A percentile compares a stretch with the other conserved stretches of the same genome.
Evolutionary conservation across 2,797 vertebrate species (phyloP).

Genomic region (Threskiornis aethiopicus): DNA sequence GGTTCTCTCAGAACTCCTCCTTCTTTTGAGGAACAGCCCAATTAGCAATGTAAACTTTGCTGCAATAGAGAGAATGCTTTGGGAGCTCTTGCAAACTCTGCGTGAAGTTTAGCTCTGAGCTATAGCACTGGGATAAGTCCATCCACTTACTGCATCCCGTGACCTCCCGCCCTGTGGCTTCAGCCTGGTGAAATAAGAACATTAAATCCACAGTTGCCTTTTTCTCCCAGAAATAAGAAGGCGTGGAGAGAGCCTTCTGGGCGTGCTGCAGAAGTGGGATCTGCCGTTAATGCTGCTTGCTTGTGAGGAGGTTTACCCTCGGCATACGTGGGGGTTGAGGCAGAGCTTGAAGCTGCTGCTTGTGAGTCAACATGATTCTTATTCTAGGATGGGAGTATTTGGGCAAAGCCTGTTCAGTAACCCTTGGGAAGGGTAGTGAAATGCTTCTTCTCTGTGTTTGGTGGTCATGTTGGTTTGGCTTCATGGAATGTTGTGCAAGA

Average conservation of each 20-base stretch:
- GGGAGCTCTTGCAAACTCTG: neutral
- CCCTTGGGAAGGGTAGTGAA: neutral
- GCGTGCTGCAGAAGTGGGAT: neutral
- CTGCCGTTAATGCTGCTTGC: neutral
- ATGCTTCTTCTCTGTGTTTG: slow-evolving; percentile 4
- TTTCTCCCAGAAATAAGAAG: neutral
- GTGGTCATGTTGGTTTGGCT: neutral
- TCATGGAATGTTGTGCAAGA: neutral
- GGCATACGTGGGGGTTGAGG: accelerated
- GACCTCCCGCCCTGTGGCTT: neutral
- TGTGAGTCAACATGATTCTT: accelerated
- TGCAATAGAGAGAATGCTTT: neutral
- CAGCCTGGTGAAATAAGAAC: neutral
- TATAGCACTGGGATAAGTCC: neutral
- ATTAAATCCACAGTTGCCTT: neutral
- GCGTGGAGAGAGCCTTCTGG: neutral
- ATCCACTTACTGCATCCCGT: neutral
- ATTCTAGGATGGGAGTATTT: neutral
- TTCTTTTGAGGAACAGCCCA: neutral
- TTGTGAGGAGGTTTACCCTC: neutral
- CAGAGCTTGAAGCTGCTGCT: neutral
- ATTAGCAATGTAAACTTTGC: neutral
- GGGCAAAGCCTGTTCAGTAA: neutral
- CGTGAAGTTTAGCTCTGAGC: neutral
- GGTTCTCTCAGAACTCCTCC: neutral